Evolutionary conservation across 2,113 vertebrate species (phyloP), one percentile per base, ranked within the genome.

Genomic region (Lucifuga dentata): DNA sequence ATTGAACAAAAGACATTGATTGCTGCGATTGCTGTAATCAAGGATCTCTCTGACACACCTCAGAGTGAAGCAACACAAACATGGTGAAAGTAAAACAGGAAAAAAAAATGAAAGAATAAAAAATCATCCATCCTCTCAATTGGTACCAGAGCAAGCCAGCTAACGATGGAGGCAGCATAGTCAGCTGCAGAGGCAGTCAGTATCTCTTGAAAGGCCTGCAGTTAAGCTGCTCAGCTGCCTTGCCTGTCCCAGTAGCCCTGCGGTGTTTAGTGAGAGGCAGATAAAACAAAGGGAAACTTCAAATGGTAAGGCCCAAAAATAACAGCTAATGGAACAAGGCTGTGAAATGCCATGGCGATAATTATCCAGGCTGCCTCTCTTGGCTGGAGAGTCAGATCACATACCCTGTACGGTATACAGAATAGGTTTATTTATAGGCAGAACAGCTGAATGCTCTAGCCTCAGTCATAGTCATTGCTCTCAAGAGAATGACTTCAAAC

Each of bases 391-490:
- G 75, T 50, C 41, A 15, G 76, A 90, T 88, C 72, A 73, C 81
- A 80, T 74, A 82, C 80, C 63, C 73, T 49, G 75, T 15, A 49
- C 21, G 56, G n/a, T n/a, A n/a, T n/a, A n/a, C 84, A 55, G 71
- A 86, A 91, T 78, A 67, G 69, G 67, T 90, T 89, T 93, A 89
- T 93, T 92, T 91, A 89, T 92, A 92, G 90, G 76, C 53, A 35
- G 68, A 84, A 69, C 84, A 79, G 84, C 84, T 86, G 85, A 88
- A 69, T 6, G 39, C 67, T 78, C 62, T 77, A 67, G 77, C 75
- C 77, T 72, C 76, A 52, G 81, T 86, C 7, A 29, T 3, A 29
- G 86, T 86, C 86, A 72, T 74, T 12, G 69, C 75, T 90, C 89
- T 87, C 86, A 57, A 57, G 85, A 89, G 86, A 61, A 59, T 1